Percentiles rank a stretch among this genome's conserved stretches.
phyloP scores from a whole-genome alignment of 2,113 vertebrate species.

The Columbina picui region DNA sequence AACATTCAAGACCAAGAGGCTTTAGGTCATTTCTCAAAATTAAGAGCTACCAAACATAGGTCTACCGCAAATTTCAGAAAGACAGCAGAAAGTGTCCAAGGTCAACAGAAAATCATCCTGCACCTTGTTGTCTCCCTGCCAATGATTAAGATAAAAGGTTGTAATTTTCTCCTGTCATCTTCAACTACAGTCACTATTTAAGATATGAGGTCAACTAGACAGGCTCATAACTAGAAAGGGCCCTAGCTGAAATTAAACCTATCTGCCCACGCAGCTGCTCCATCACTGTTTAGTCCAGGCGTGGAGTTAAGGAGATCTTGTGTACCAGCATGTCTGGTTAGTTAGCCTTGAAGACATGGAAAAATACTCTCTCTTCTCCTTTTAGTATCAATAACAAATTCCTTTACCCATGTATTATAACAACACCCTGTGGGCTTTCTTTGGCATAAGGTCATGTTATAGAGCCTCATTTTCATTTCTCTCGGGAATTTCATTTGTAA shows the following conservation, averaged over 20 bases:
- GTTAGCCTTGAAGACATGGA: not conserved
- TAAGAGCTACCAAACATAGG: not conserved
- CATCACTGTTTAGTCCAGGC: not conserved
- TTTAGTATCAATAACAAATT: not conserved
- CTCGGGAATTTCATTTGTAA: not conserved
- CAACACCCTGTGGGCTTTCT: not conserved
- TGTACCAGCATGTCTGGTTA: not conserved
- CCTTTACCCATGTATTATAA: fast-evolving
- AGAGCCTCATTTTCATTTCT: not conserved
- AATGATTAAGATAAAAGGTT: not conserved
- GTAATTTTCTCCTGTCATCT: not conserved
- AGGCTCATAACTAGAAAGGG: not conserved
- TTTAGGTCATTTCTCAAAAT: not conserved
- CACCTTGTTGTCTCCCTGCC: not conserved
- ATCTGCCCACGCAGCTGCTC: not conserved
- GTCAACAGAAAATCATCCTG: not conserved
- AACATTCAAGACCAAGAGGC: not conserved
- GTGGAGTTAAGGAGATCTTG: not conserved
- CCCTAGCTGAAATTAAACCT: not conserved
- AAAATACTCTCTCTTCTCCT: not conserved
- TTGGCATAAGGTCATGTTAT: not conserved
- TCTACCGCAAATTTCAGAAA: not conserved
- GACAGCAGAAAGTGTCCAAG: not conserved
- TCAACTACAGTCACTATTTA: not conserved
- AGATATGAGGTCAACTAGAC: not conserved